Evolutionary conservation across 2,888 invertebrate species (phyloP).

Genomic region (Cyaniris semiargus): DNA sequence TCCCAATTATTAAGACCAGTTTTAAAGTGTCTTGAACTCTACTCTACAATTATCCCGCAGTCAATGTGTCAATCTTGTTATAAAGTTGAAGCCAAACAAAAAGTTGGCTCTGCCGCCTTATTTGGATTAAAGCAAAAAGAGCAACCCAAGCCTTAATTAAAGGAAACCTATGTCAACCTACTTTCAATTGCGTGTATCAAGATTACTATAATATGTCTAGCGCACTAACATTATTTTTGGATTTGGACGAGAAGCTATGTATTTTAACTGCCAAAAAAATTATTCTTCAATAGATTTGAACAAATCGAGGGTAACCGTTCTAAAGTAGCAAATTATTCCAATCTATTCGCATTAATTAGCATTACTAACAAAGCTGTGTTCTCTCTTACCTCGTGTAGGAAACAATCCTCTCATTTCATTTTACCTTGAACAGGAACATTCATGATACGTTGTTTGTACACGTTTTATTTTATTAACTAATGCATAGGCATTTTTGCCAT

Average conservation of each 20-base stretch:
- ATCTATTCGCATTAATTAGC: constrained; percentile 8
- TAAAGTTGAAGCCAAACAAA: constrained; percentile 3
- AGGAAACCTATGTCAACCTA: background rate
- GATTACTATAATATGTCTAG: background rate
- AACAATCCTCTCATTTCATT: background rate
- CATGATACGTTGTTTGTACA: background rate
- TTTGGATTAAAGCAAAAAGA: constrained; percentile 10
- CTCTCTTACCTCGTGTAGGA: background rate
- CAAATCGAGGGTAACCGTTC: background rate
- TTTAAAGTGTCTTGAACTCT: constrained; percentile 8
- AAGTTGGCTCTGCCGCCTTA: background rate
- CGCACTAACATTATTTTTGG: background rate
- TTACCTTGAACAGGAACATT: background rate
- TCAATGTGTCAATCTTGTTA: constrained; percentile 21
- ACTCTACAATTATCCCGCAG: background rate
- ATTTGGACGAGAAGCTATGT: background rate
- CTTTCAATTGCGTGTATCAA: constrained; percentile 7
- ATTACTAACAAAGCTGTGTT: constrained; percentile 4
- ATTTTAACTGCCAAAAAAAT: background rate
- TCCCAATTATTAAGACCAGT: background rate
- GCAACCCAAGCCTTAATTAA: background rate
- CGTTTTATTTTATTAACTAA: constrained; percentile 3
- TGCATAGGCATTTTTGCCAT: constrained; percentile 32
- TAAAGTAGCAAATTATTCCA: constrained; percentile 9
- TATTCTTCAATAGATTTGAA: background rate